A percentile compares a stretch with the other conserved stretches of the same genome.
phyloP scores from a whole-genome alignment of 2,113 vertebrate genomes.

The Varanus salvator region DNA sequence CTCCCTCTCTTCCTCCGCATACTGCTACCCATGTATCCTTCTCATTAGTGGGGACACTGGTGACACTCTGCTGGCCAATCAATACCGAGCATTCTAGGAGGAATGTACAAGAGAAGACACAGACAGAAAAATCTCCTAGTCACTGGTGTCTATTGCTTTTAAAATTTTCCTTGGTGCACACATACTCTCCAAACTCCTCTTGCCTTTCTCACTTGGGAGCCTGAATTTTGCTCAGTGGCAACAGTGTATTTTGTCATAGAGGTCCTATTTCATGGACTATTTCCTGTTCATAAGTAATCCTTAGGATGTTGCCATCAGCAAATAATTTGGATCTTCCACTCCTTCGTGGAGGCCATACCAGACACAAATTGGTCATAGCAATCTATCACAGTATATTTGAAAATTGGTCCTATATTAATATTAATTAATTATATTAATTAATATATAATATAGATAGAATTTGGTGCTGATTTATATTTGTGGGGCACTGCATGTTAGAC shows the following conservation, averaged over 20 bases:
- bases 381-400: neutral
- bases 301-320: neutral
- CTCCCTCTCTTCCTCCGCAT: conserved; percentile 50
- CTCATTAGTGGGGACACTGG: conserved; percentile 62
- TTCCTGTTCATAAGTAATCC: neutral
- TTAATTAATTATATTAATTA: too few species aligned
- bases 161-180: conserved; percentile 5
- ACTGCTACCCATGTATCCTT: conserved; percentile 44
- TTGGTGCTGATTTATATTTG: neutral
- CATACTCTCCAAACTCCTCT: neutral
- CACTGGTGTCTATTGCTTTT: neutral
- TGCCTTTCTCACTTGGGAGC: neutral
- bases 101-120: fast-evolving
- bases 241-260: neutral
- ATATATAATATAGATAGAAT: neutral
- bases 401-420: neutral
- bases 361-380: neutral
- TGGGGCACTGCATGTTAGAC: neutral
- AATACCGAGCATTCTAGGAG: conserved; percentile 46
- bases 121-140: neutral
- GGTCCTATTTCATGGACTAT: neutral
- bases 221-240: neutral
- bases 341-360: neutral
- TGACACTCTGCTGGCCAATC: conserved; percentile 66
- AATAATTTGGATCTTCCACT: neutral